These are phyloP conservation scores for Malurus elegans DNA, from an alignment of 2,113 vertebrate genomes.

Conservation along the genomic window DNA sequence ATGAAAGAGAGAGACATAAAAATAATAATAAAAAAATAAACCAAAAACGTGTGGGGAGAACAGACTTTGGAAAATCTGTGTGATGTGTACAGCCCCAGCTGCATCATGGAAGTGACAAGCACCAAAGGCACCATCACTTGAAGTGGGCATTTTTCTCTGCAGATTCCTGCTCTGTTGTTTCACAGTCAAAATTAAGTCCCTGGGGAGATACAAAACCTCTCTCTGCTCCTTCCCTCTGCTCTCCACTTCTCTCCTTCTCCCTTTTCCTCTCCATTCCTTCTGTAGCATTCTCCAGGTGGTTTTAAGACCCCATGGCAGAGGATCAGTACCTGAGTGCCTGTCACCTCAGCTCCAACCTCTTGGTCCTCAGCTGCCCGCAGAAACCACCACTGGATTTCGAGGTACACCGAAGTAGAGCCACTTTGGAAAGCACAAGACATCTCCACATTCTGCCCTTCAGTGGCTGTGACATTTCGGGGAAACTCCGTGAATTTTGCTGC, in stretches of 20 bases:
- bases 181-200: background rate
- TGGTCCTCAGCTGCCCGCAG: conserved; percentile 82
- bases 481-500: conserved; percentile 94
- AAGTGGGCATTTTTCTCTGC: background rate
- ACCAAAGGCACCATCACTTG: background rate
- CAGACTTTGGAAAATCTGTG: background rate
- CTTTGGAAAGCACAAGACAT: conserved; percentile 97
- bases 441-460: conserved; percentile 93
- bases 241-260: background rate
- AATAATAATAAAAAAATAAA: too few species aligned
- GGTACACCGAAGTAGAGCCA: conserved; percentile 86
- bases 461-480: conserved; percentile 89
- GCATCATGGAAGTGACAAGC: background rate
- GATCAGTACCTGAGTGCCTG: conserved; percentile 80
- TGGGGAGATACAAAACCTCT: background rate
- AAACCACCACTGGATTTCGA: conserved; percentile 99
- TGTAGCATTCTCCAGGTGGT: background rate
- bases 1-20: rapidly evolving
- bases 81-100: background rate
- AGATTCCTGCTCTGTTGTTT: background rate
- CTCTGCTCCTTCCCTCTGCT: background rate
- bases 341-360: conserved; percentile 78
- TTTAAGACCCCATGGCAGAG: background rate
- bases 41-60: rapidly evolving
- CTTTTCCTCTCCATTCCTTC: background rate